A percentile compares a stretch with the other conserved stretches of the same genome.
These are phyloP conservation scores for Drosophila testacea DNA, from an alignment of 2,888 invertebrate species.

Conservation along the genomic window DNA sequence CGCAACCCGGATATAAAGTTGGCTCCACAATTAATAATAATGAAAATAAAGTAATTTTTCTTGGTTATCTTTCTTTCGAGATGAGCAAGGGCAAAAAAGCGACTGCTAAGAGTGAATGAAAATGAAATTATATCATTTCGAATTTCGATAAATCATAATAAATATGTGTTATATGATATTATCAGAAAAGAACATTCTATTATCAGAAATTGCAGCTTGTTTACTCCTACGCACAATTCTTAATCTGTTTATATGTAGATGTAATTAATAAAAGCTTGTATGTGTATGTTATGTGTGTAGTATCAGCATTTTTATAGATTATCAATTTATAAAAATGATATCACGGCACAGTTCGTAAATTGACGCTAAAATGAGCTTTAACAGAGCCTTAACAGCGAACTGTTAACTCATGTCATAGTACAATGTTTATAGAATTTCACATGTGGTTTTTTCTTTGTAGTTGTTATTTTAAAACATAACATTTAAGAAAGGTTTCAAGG, in stretches of 20 bases:
- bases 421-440: too few species aligned
- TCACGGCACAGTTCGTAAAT: neutral
- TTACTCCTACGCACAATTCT: neutral
- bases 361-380: neutral
- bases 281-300: neutral
- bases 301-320: neutral
- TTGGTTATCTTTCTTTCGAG: neutral
- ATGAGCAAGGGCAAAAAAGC: neutral
- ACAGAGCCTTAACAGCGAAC: slow-evolving; percentile 1
- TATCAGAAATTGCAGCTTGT: neutral
- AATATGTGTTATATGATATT: too few species aligned
- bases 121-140: neutral
- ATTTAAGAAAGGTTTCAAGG: too few species aligned
- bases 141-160: neutral
- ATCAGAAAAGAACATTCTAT: too few species aligned
- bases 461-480: neutral
- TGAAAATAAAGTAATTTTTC: neutral
- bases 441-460: neutral
- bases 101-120: neutral
- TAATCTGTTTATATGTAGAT: neutral
- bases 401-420: neutral
- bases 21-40: neutral
- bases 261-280: neutral
- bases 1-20: slow-evolving; percentile 47
- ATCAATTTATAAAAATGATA: neutral